Conservation (phyloP, 2,797 vertebrate genomes). For the Aeoliscus strigatus region DNA sequence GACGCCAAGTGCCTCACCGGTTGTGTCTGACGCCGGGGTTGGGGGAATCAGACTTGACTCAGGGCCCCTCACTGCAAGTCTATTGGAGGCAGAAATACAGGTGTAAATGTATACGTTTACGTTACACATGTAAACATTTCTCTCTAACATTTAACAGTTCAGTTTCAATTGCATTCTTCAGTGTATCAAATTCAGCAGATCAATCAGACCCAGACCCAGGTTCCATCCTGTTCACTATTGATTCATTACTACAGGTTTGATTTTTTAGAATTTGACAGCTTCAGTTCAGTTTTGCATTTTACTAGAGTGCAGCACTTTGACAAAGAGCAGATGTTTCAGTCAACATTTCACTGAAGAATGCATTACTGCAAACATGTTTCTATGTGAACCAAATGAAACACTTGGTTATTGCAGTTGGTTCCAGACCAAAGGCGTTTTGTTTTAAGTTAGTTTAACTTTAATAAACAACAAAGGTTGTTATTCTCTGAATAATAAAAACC, state of each 20-base stretch:
- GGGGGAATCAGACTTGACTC: constrained; percentile 64
- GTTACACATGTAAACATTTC: constrained; percentile 1
- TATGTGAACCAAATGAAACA: constrained; percentile 64
- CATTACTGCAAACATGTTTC: constrained; percentile 51
- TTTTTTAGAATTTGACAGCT: constrained; percentile 20
- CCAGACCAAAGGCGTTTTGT: neutral
- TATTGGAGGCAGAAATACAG: constrained; percentile 78
- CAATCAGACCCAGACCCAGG: too few relatives aligned
- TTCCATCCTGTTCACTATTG: too few relatives aligned
- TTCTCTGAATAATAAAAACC: constrained; percentile 32
- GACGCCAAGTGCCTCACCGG: constrained; percentile 76
- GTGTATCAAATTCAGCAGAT: constrained; percentile 2
- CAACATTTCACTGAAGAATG: constrained; percentile 29
- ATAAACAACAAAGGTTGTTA: constrained; percentile 39
- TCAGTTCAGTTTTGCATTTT: constrained; percentile 29
- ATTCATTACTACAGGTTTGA: too few relatives aligned
- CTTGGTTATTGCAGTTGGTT: constrained; percentile 42
- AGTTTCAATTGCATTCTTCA: constrained; percentile 5
- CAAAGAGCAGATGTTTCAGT: constrained; percentile 46
- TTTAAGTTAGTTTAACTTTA: constrained; percentile 41
- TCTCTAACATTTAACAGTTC: constrained; percentile 1
- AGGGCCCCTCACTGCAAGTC: constrained; percentile 64
- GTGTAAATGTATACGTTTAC: constrained; percentile 57
- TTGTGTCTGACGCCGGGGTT: constrained; percentile 68
- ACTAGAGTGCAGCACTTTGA: constrained; percentile 26